These are phyloP conservation scores for Bufotes viridis DNA, from an alignment of 2,797 vertebrate genomes.

Conservation along the genomic window DNA sequence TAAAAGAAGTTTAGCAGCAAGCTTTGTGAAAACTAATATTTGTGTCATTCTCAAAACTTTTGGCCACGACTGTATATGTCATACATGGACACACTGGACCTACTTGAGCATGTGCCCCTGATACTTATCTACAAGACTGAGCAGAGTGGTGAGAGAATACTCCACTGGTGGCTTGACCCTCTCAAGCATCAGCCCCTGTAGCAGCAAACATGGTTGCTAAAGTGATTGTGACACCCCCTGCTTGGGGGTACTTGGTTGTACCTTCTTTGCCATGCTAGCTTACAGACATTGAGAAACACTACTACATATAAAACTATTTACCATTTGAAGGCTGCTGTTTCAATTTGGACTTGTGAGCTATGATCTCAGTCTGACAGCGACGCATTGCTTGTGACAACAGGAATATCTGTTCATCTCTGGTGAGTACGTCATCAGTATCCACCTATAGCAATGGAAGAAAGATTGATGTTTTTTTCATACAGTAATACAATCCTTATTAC, in stretches of 20 bases:
- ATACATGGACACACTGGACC: background rate
- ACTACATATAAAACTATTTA: background rate
- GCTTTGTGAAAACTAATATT: too few species aligned
- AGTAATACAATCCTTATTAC: background rate
- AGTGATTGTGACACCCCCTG: background rate
- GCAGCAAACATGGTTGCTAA: too few species aligned
- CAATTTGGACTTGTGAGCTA: conserved; percentile 68
- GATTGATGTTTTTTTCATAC: background rate
- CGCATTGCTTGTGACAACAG: conserved; percentile 83
- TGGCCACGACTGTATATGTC: background rate
- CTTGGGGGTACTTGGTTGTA: background rate
- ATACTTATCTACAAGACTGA: background rate
- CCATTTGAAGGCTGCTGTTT: background rate
- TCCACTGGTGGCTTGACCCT: background rate
- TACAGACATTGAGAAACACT: background rate
- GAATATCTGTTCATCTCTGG: conserved; percentile 88
- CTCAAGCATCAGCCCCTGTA: background rate
- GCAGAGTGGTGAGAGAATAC: background rate
- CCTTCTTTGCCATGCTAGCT: background rate
- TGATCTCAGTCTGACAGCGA: conserved; percentile 81
- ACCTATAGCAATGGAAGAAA: conserved; percentile 72
- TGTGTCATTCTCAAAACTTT: too few species aligned
- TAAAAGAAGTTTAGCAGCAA: too few species aligned
- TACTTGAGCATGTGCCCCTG: background rate
- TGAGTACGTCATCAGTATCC: conserved; percentile 89